Evolutionary conservation across 2,797 vertebrate species (phyloP).

Genomic region (Crotalus adamanteus): DNA sequence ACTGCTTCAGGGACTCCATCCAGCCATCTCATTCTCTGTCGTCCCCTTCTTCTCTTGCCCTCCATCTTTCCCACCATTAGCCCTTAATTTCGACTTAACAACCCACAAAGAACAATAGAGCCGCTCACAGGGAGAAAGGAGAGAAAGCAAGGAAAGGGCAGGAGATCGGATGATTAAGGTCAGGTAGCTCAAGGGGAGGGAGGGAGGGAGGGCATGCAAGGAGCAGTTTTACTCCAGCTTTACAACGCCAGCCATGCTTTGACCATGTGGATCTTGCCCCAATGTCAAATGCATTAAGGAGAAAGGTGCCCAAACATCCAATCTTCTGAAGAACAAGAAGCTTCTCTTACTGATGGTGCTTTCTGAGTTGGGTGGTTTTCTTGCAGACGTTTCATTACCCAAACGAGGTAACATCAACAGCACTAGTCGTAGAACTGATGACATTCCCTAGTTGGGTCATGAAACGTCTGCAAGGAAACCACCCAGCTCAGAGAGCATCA

Average conservation of each 20-base stretch:
- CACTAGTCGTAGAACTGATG: background rate
- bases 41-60: too few species aligned
- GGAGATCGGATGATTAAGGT: background rate
- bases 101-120: background rate
- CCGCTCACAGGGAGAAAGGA: background rate
- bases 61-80: too few species aligned
- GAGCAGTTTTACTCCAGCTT: background rate
- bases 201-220: background rate
- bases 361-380: too few species aligned
- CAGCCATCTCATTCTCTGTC: too few species aligned
- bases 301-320: background rate
- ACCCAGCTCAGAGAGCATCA: background rate
- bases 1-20: too few species aligned
- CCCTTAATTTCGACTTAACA: background rate
- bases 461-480: background rate
- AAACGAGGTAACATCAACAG: background rate
- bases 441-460: background rate
- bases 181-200: background rate
- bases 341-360: background rate
- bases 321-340: background rate
- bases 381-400: too few species aligned
- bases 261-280: background rate
- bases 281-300: background rate
- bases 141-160: background rate
- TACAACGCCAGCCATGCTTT: background rate